Conservation (phyloP, 2,113 vertebrate species). For the Macrotus californicus region DNA sequence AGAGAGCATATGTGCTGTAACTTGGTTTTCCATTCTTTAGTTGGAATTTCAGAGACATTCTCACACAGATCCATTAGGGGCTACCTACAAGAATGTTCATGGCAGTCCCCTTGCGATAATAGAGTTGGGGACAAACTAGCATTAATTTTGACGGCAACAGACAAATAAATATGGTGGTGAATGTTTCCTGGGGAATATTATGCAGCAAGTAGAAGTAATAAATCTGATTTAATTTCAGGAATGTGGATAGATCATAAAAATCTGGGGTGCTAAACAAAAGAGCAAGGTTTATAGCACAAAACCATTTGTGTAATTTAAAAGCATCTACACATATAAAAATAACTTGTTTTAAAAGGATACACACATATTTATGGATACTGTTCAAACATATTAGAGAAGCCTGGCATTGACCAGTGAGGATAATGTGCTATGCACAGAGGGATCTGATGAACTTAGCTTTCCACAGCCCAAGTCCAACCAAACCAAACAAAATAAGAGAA, state of each 20-base stretch:
- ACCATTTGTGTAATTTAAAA: background rate
- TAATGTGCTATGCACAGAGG: background rate
- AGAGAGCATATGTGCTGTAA: background rate
- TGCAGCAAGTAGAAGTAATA: background rate
- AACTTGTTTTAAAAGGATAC: background rate
- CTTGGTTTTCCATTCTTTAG: background rate
- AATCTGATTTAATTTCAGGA: slow-evolving; percentile 11
- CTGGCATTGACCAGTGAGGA: background rate
- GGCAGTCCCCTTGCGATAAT: background rate
- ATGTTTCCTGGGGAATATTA: background rate
- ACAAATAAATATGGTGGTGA: background rate
- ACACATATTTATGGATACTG: background rate
- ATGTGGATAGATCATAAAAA: background rate
- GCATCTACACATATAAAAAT: background rate
- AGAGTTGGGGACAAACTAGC: background rate
- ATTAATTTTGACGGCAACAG: background rate
- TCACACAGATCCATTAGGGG: background rate
- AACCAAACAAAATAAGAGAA: background rate
- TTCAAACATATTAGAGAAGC: background rate
- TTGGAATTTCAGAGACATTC: background rate
- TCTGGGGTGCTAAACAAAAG: background rate
- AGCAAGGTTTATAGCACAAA: background rate
- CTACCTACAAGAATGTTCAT: background rate
- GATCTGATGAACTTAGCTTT: background rate
- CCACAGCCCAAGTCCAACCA: background rate